These are phyloP conservation scores for Subacronicta megacephala DNA, from an alignment of 2,888 invertebrate genomes.

Conservation along the genomic window DNA sequence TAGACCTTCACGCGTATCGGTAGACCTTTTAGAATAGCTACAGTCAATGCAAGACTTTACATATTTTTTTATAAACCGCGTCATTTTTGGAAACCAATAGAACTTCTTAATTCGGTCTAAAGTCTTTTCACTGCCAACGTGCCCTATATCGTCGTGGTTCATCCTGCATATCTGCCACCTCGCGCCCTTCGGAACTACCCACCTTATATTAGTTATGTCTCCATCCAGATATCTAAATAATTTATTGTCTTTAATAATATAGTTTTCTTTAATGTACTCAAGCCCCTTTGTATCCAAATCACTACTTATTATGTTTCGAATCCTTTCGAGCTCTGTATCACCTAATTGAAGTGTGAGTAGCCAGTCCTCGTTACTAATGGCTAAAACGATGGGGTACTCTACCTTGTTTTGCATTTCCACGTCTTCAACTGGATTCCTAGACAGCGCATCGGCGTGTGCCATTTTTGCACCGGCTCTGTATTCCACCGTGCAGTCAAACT, in stretches of 20 bases:
- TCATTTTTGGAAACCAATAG: slow-evolving; percentile 12
- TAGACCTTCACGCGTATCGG: not conserved
- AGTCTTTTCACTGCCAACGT: slow-evolving; percentile 13
- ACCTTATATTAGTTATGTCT: slow-evolving; percentile 5
- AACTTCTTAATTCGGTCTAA: slow-evolving; percentile 8
- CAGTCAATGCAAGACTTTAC: slow-evolving; percentile 20
- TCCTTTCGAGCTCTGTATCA: not conserved
- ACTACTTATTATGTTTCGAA: not conserved
- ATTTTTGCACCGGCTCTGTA: not conserved
- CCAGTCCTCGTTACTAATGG: not conserved
- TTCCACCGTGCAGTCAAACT: not conserved
- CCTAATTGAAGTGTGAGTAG: not conserved
- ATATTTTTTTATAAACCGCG: slow-evolving; percentile 12
- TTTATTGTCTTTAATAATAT: not conserved
- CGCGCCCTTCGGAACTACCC: slow-evolving; percentile 14
- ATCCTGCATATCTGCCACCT: slow-evolving; percentile 1
- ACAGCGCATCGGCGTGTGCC: not conserved
- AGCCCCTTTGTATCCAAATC: not conserved
- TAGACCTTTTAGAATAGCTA: slow-evolving; percentile 8
- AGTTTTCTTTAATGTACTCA: slow-evolving; percentile 1
- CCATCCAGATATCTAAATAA: slow-evolving; percentile 4
- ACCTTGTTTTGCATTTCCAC: not conserved
- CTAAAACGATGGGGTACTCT: not conserved
- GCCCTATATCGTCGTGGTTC: slow-evolving; percentile 22
- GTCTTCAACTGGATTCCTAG: not conserved